A percentile compares a stretch with the other conserved stretches of the same genome.
Evolutionary conservation across 2,113 vertebrate genomes (phyloP).

Genomic region (Odontophorus gujanensis): DNA sequence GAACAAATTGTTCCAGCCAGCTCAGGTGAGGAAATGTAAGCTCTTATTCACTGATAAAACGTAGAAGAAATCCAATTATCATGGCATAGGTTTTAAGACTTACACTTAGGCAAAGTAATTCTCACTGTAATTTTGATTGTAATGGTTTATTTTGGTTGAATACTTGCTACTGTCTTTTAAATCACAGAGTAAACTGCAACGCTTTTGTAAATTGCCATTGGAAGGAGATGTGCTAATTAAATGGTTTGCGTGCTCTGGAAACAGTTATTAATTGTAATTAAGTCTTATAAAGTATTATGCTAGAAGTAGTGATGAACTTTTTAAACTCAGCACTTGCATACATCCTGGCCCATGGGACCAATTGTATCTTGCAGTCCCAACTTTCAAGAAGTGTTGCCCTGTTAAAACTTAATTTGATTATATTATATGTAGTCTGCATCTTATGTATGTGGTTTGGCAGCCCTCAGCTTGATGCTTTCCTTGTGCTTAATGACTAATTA

Average conservation of each 20-base stretch:
- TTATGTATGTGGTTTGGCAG: not conserved
- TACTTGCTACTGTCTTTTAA: not conserved
- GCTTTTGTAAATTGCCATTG: not conserved
- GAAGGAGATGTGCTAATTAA: slow-evolving; percentile 25
- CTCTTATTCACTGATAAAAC: not conserved
- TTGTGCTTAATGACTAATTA: slow-evolving; percentile 28
- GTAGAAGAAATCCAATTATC: not conserved
- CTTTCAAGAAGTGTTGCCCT: not conserved
- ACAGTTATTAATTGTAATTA: slow-evolving; percentile 39
- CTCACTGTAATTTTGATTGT: not conserved
- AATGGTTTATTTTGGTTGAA: not conserved
- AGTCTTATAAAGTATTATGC: not conserved
- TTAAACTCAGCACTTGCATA: not conserved
- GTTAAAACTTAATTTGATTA: not conserved
- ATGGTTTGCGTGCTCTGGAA: not conserved
- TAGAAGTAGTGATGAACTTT: not conserved
- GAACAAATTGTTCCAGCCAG: not conserved
- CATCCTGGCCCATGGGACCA: not conserved
- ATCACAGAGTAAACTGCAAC: not conserved
- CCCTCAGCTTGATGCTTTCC: not conserved
- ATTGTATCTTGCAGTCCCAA: not conserved
- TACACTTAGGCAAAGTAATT: not conserved
- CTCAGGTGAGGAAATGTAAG: not conserved
- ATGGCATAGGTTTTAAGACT: not conserved
- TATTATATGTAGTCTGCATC: not conserved